A percentile compares a stretch with the other conserved stretches of the same genome.
phyloP scores from a whole-genome alignment of 2,113 vertebrate genomes.

The Nesogale talazaci region DNA sequence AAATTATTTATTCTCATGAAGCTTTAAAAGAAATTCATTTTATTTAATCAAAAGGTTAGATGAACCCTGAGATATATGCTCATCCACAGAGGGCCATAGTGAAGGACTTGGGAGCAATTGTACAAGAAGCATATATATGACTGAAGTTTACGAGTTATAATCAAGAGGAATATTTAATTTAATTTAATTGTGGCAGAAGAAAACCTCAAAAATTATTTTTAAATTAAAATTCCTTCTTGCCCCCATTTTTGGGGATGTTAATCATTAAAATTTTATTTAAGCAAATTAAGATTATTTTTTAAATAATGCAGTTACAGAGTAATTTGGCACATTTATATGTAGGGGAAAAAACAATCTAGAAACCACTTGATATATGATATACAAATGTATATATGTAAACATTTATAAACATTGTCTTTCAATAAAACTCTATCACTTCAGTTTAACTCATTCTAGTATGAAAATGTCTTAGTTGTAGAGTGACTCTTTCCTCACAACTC shows the following conservation, averaged over 20 bases:
- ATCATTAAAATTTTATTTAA: conserved; percentile 57
- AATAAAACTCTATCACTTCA: conserved; percentile 76
- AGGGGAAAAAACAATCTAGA: background rate
- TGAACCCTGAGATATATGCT: background rate
- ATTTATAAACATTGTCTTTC: conserved; percentile 67
- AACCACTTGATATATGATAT: conserved; percentile 52
- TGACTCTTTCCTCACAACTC: conserved; percentile 76
- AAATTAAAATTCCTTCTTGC: conserved; percentile 19
- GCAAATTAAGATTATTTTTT: conserved; percentile 56
- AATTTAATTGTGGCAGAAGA: conserved; percentile 35
- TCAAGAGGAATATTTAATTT: conserved; percentile 10
- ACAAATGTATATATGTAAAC: conserved; percentile 69
- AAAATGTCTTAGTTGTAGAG: conserved; percentile 79
- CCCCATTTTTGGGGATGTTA: conserved; percentile 43
- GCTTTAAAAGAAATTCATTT: conserved; percentile 27
- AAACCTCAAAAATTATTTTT: conserved; percentile 52
- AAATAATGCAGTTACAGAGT: conserved; percentile 51
- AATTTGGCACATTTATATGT: conserved; percentile 44
- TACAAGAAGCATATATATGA: background rate
- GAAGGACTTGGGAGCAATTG: background rate
- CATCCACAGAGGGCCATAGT: background rate
- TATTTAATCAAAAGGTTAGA: conserved; percentile 34
- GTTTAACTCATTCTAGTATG: conserved; percentile 80
- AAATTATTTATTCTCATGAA: background rate
- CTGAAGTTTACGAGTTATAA: background rate